phyloP scores from a whole-genome alignment of 2,888 invertebrate genomes.

The Apeira syringaria region DNA sequence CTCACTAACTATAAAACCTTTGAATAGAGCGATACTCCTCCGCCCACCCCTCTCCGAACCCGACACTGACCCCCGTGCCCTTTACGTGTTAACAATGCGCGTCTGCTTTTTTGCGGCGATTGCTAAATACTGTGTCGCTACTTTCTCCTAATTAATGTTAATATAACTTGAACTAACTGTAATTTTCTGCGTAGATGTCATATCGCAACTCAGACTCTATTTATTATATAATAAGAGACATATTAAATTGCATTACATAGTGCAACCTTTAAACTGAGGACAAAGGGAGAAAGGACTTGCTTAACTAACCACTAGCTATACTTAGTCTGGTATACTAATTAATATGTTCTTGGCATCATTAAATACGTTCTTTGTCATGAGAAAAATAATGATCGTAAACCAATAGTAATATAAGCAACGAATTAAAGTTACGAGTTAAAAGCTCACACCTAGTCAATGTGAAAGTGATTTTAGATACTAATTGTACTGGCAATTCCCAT shows the following conservation, averaged over 20 bases:
- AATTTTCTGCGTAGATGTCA: neutral
- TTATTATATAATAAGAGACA: constrained; percentile 1
- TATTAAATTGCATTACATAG: neutral
- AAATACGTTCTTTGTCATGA: constrained; percentile 21
- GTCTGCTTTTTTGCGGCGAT: constrained; percentile 49
- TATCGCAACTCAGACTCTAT: constrained; percentile 16
- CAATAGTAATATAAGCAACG: constrained; percentile 16
- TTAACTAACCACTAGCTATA: constrained; percentile 4
- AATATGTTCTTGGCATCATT: constrained; percentile 26
- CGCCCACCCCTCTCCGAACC: no score
- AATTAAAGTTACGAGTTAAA: constrained; percentile 14
- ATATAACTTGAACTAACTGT: constrained; percentile 22
- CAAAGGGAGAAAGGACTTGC: constrained; percentile 20
- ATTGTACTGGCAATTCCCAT: no score
- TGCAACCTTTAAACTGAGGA: constrained; percentile 28
- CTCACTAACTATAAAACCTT: neutral
- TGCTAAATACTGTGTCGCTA: constrained; percentile 41
- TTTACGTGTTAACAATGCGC: constrained; percentile 58
- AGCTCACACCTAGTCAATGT: no score
- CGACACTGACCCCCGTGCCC: constrained; percentile 41
- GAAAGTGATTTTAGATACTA: no score
- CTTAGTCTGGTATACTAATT: constrained; percentile 19
- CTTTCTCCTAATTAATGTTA: constrained; percentile 59
- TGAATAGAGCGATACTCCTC: no score
- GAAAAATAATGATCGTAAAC: constrained; percentile 25